These are phyloP conservation scores for Penaeus chinensis DNA, from an alignment of 1,140 invertebrate genomes.

Conservation along the genomic window DNA sequence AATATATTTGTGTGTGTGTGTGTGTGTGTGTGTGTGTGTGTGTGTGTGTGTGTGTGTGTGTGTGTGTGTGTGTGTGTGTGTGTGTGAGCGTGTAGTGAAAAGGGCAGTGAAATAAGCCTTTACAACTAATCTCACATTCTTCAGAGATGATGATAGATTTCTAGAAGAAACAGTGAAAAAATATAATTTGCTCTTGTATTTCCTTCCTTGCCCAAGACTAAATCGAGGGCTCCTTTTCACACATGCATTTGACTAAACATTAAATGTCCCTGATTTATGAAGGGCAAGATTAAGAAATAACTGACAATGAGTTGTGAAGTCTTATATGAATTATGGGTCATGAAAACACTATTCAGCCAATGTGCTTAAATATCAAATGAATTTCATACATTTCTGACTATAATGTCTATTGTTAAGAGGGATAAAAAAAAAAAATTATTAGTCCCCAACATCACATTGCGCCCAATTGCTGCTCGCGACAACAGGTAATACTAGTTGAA, in stretches of 20 bases:
- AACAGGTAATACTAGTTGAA: too few species aligned
- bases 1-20: too few species aligned
- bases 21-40: too few species aligned
- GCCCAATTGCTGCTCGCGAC: too few species aligned
- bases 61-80: too few species aligned
- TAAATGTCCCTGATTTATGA: constrained; percentile 19
- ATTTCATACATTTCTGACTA: too few species aligned
- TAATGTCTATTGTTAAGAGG: too few species aligned
- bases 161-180: constrained; percentile 36
- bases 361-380: too few species aligned
- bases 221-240: constrained; percentile 9
- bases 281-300: constrained; percentile 11
- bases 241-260: neutral
- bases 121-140: constrained; percentile 12
- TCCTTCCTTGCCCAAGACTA: constrained; percentile 21
- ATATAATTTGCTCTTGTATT: constrained; percentile 35
- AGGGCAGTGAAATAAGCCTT: constrained; percentile 33
- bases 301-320: constrained; percentile 17
- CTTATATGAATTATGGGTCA: neutral
- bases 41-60: too few species aligned
- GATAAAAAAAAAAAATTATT: too few species aligned
- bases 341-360: too few species aligned
- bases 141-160: constrained; percentile 10
- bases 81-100: neutral
- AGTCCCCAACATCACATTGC: too few species aligned